A percentile compares a stretch with the other conserved stretches of the same genome.
Evolutionary conservation across 2,888 invertebrate genomes (phyloP).

Genomic region (Caenorhabditis virilis): DNA sequence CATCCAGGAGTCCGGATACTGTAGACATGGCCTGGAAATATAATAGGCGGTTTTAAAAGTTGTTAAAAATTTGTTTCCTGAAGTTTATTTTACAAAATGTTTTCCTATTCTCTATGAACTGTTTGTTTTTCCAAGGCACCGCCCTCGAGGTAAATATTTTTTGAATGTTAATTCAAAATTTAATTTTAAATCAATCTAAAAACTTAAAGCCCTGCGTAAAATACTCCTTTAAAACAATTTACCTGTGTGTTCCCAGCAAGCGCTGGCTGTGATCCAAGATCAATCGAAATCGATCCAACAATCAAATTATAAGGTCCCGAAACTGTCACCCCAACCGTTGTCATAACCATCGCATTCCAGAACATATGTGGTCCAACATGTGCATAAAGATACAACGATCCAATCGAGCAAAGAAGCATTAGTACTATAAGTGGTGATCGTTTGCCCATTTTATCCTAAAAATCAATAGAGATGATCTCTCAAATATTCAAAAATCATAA

Average conservation of each 20-base stretch:
- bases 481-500: not conserved
- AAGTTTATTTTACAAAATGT: too few species aligned
- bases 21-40: slow-evolving; percentile 70
- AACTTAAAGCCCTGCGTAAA: too few species aligned
- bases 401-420: slow-evolving; percentile 63
- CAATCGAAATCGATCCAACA: slow-evolving; percentile 72
- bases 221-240: too few species aligned
- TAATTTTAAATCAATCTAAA: too few species aligned
- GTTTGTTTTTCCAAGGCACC: too few species aligned
- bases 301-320: slow-evolving; percentile 72
- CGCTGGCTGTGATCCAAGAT: slow-evolving; percentile 70
- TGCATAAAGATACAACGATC: slow-evolving; percentile 58
- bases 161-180: too few species aligned
- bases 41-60: too few species aligned
- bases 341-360: slow-evolving; percentile 70
- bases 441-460: slow-evolving; percentile 63
- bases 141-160: too few species aligned
- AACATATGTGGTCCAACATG: slow-evolving; percentile 51
- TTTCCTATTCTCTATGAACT: too few species aligned
- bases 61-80: not conserved
- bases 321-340: slow-evolving; percentile 71
- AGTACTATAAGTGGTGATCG: slow-evolving; percentile 61
- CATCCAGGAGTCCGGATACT: slow-evolving; percentile 72
- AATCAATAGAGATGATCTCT: too few species aligned
- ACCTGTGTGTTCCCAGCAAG: slow-evolving; percentile 69